Evolutionary conservation across 2,888 invertebrate genomes (phyloP).

Genomic region (Cordilura impudica): DNA sequence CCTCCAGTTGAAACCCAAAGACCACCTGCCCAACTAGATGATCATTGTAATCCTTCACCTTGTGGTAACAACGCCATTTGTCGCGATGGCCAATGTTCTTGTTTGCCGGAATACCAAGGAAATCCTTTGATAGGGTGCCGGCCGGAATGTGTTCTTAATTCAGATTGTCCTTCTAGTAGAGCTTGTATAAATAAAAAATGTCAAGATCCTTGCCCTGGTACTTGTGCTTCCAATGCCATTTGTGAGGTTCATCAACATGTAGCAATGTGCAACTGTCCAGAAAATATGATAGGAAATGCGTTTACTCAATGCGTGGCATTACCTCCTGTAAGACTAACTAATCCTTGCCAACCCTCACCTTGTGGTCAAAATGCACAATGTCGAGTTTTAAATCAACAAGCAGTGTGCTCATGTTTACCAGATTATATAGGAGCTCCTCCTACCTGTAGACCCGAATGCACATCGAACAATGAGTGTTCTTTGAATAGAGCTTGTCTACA

Average conservation of each 20-base stretch:
- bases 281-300: conserved; percentile 84
- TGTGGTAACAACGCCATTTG: conserved; percentile 85
- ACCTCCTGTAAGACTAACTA: conserved; percentile 72
- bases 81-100: conserved; percentile 84
- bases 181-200: conserved; percentile 85
- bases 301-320: conserved; percentile 82
- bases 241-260: conserved; percentile 87
- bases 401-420: conserved; percentile 84
- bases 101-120: conserved; percentile 82
- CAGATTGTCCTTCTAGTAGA: conserved; percentile 82
- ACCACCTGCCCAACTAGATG: conserved; percentile 76
- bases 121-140: conserved; percentile 83
- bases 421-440: conserved; percentile 86
- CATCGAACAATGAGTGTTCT: conserved; percentile 84
- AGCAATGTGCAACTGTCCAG: conserved; percentile 85
- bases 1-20: conserved; percentile 69
- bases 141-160: conserved; percentile 84
- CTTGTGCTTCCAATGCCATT: conserved; percentile 84
- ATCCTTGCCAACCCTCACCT: conserved; percentile 82
- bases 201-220: conserved; percentile 83
- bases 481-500: conserved; percentile 83
- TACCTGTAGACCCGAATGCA: conserved; percentile 85
- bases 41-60: conserved; percentile 85
- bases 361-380: conserved; percentile 87
- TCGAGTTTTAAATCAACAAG: conserved; percentile 81